A percentile compares a stretch with the other conserved stretches of the same genome.
Evolutionary conservation across 2,113 vertebrate genomes (phyloP).

Genomic region (Empidonax traillii): DNA sequence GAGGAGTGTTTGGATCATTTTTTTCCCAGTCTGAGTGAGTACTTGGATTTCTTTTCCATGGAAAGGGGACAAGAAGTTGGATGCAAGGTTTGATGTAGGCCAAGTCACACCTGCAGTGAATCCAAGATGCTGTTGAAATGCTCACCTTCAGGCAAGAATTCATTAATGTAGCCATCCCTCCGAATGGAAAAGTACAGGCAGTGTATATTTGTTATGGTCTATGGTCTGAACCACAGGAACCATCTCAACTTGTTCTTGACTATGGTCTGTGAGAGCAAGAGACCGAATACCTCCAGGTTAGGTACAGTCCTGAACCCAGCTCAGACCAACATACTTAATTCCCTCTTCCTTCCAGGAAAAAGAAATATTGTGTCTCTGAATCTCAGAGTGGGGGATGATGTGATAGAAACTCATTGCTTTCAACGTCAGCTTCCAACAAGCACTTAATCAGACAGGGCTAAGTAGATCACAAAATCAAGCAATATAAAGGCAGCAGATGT

Average conservation of each 20-base stretch:
- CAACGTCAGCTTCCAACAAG: background rate
- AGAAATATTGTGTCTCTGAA: background rate
- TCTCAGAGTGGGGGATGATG: background rate
- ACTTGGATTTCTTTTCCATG: background rate
- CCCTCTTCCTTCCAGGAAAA: background rate
- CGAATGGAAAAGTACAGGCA: background rate
- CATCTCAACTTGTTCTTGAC: background rate
- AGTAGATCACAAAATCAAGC: background rate
- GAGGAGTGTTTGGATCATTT: background rate
- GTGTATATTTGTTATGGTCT: fast-evolving
- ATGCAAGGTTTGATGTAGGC: background rate
- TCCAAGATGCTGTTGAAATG: background rate
- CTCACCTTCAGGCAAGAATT: background rate
- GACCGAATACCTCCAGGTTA: background rate
- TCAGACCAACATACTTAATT: background rate
- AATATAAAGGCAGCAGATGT: background rate
- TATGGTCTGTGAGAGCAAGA: background rate
- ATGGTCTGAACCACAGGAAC: background rate
- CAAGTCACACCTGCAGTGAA: background rate
- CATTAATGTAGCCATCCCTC: background rate
- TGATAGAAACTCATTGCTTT: background rate
- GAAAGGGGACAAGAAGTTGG: background rate
- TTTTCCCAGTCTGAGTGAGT: background rate
- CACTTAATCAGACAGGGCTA: background rate
- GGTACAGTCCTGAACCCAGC: background rate